Percentiles rank a stretch among this genome's conserved stretches.
Evolutionary conservation across 2,797 vertebrate species (phyloP).

Genomic region (Leuciscus waleckii): DNA sequence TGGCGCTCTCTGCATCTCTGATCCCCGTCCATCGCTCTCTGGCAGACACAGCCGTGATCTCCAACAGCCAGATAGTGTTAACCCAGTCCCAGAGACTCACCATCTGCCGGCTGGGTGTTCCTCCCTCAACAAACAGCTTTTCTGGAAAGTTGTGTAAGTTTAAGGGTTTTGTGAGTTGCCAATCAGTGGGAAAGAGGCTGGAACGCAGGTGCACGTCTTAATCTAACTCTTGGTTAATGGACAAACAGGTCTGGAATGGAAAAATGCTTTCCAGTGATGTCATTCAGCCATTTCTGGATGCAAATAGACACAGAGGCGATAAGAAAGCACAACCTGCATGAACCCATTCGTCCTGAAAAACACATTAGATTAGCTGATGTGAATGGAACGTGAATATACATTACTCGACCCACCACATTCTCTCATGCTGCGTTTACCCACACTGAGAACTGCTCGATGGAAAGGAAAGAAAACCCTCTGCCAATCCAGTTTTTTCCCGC

Average conservation of each 20-base stretch:
- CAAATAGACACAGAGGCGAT: slow-evolving; percentile 16
- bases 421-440: slow-evolving; percentile 59
- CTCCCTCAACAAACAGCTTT: not conserved
- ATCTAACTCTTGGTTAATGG: slow-evolving; percentile 30
- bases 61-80: slow-evolving; percentile 63
- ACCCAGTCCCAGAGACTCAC: slow-evolving; percentile 14
- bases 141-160: not conserved
- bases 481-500: slow-evolving; percentile 39
- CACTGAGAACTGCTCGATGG: slow-evolving; percentile 70
- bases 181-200: slow-evolving; percentile 5
- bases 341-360: slow-evolving; percentile 76
- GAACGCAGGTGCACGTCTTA: slow-evolving; percentile 20
- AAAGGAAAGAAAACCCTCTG: slow-evolving; percentile 58
- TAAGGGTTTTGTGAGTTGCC: not conserved
- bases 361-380: slow-evolving; percentile 70
- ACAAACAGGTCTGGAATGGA: slow-evolving; percentile 47
- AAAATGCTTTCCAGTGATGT: slow-evolving; percentile 49
- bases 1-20: slow-evolving; percentile 70
- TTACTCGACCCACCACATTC: slow-evolving; percentile 58
- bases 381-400: slow-evolving; percentile 72
- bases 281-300: slow-evolving; percentile 14
- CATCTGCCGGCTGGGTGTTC: slow-evolving; percentile 18
- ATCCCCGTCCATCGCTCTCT: slow-evolving; percentile 64
- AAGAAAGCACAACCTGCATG: slow-evolving; percentile 23
- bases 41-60: slow-evolving; percentile 67